These are phyloP conservation scores for Alectura lathami DNA, from an alignment of 2,113 vertebrate genomes.

Conservation along the genomic window DNA sequence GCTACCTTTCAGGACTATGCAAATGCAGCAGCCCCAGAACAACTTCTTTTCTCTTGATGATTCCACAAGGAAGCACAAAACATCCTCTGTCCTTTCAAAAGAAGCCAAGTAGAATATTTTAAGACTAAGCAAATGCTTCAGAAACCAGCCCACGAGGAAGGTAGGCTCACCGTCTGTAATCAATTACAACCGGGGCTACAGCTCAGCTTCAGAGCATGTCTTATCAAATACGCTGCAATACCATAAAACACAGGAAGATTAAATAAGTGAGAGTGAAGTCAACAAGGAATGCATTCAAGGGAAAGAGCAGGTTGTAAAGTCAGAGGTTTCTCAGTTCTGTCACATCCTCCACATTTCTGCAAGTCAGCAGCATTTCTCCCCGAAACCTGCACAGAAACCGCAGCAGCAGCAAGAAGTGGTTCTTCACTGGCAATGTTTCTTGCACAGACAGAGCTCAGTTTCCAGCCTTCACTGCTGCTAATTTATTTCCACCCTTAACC, in stretches of 20 bases:
- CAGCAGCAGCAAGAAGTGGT: not conserved
- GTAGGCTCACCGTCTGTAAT: slow-evolving; percentile 33
- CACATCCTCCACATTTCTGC: not conserved
- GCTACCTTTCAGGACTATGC: slow-evolving; percentile 37
- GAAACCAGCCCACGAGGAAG: not conserved
- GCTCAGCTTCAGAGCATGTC: slow-evolving; percentile 17
- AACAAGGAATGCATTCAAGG: not conserved
- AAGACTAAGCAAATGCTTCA: slow-evolving; percentile 10
- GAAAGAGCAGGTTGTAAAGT: not conserved
- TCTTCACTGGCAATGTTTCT: not conserved
- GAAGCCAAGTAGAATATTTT: slow-evolving; percentile 11
- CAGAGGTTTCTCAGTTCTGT: not conserved
- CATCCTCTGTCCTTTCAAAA: not conserved
- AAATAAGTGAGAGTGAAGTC: slow-evolving; percentile 17
- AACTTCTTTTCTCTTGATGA: not conserved
- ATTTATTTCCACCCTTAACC: not conserved
- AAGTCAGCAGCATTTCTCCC: not conserved
- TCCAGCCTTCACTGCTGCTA: not conserved
- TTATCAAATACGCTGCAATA: slow-evolving; percentile 5
- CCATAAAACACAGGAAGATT: slow-evolving; percentile 7
- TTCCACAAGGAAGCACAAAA: not conserved
- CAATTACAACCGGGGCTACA: not conserved
- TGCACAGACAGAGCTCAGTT: not conserved
- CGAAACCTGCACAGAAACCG: not conserved
- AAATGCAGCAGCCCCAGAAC: slow-evolving; percentile 16